Evolutionary conservation across 2,797 vertebrate species (phyloP).

Genomic region (Adrianichthys oophorus): DNA sequence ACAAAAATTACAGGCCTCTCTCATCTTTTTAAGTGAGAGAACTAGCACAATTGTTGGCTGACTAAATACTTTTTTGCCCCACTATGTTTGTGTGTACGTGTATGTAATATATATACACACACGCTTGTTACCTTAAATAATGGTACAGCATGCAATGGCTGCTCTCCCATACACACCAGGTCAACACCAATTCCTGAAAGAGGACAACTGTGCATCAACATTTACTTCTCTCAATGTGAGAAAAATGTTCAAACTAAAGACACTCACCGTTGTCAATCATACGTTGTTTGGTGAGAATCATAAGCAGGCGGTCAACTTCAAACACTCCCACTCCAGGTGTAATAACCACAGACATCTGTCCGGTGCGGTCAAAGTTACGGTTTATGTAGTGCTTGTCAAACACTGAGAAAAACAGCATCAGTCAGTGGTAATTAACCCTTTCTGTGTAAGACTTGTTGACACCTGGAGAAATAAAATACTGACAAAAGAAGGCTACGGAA

Average conservation of each 20-base stretch:
- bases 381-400: conserved; percentile 99
- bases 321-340: conserved; percentile 96
- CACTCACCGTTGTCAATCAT: conserved; percentile 98
- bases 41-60: too few species aligned
- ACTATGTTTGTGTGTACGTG: too few species aligned
- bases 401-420: conserved; percentile 70
- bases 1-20: too few species aligned
- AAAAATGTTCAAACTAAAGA: not conserved
- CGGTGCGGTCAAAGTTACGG: conserved; percentile 96
- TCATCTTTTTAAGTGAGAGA: too few species aligned
- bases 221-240: not conserved
- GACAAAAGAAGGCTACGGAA: too few species aligned
- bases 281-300: conserved; percentile 97
- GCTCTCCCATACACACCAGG: conserved; percentile 97
- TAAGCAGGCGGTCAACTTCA: conserved; percentile 95
- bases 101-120: too few species aligned
- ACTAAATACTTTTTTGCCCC: too few species aligned
- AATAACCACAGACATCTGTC: conserved; percentile 99
- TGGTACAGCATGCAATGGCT: conserved; percentile 93
- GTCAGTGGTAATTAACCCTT: too few species aligned
- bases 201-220: conserved; percentile 1
- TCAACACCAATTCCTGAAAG: conserved; percentile 92
- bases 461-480: too few species aligned
- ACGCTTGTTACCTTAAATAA: conserved; percentile 89
- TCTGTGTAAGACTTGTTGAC: too few species aligned